Evolutionary conservation across 2,888 invertebrate genomes (phyloP).

Genomic region (Oscheius sp.): DNA sequence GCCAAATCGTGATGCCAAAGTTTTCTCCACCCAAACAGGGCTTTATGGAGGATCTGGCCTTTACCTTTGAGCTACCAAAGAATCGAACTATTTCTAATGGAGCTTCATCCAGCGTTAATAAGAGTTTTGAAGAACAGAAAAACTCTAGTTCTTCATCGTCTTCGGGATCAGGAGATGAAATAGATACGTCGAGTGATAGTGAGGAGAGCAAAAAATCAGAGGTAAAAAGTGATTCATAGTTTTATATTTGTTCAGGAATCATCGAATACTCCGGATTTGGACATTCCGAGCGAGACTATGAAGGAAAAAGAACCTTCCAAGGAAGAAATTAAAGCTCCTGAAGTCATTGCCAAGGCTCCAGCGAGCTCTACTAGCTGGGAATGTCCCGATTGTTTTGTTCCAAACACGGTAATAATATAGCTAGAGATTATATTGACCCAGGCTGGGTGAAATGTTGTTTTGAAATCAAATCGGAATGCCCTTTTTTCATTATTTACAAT

Average conservation of each 20-base stretch:
- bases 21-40: conserved; percentile 9
- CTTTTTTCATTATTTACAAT: too few species aligned
- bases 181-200: too few species aligned
- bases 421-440: neutral
- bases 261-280: neutral
- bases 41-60: conserved; percentile 16
- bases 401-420: conserved; percentile 5
- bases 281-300: neutral
- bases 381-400: conserved; percentile 15
- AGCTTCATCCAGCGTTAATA: neutral
- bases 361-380: neutral
- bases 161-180: too few species aligned
- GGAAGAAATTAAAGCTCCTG: neutral
- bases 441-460: too few species aligned
- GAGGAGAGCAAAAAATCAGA: conserved; percentile 3
- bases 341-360: neutral
- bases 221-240: neutral
- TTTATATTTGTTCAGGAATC: neutral
- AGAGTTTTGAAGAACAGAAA: neutral
- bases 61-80: conserved; percentile 23
- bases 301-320: neutral
- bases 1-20: neutral
- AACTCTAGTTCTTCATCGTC: too few species aligned
- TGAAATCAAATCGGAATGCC: too few species aligned
- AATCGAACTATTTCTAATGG: neutral